phyloP scores from a whole-genome alignment of 2,888 invertebrate species.

The Pristionchus exspectatus region DNA sequence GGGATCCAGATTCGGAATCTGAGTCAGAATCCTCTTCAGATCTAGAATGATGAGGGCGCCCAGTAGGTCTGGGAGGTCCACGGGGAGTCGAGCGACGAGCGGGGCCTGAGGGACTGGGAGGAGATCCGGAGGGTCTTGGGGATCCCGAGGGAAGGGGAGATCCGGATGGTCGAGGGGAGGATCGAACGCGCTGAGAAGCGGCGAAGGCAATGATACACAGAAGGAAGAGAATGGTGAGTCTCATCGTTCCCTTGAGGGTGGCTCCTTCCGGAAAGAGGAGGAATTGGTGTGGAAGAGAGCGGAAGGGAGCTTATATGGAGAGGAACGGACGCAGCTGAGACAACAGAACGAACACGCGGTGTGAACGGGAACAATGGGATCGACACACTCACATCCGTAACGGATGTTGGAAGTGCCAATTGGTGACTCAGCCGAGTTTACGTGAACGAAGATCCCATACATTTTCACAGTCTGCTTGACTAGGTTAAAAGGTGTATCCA shows the following conservation, averaged over 20 bases:
- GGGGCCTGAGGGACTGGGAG: neutral
- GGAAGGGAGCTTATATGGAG: neutral
- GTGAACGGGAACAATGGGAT: neutral
- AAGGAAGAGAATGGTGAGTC: neutral
- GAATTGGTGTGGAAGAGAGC: neutral
- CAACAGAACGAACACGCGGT: neutral
- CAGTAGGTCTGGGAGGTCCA: neutral
- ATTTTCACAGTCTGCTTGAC: too few species aligned
- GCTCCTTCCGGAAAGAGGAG: neutral
- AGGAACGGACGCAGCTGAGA: neutral
- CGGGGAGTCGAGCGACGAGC: neutral
- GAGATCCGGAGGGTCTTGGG: neutral
- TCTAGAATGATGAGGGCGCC: neutral
- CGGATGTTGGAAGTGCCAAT: too few species aligned
- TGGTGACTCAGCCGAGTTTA: too few species aligned
- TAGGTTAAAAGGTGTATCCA: too few species aligned
- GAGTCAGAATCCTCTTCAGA: neutral
- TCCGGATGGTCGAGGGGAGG: neutral
- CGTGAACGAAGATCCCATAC: too few species aligned
- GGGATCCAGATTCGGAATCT: neutral
- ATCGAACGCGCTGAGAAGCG: neutral
- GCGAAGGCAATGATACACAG: neutral
- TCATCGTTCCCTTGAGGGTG: neutral
- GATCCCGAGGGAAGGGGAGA: slow-evolving; percentile 4
- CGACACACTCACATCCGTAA: too few species aligned